Conservation (phyloP, 2,797 vertebrate genomes). For the Chiloscyllium punctatum region DNA sequence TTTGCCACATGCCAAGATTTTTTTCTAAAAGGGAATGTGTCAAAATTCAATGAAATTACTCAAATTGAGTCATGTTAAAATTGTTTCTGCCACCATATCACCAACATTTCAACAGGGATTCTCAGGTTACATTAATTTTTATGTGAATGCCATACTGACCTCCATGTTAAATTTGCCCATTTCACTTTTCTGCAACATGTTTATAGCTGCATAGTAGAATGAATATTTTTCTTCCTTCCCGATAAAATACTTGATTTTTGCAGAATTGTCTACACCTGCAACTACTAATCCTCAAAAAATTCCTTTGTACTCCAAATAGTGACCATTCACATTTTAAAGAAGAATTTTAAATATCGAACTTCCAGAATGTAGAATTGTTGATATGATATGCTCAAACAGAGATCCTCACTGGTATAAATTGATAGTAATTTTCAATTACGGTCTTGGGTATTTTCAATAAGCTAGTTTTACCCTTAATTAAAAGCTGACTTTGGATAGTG, state of each 20-base stretch:
- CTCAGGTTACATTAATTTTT: not conserved
- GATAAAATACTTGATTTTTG: not conserved
- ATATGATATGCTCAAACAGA: not conserved
- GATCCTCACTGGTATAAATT: not conserved
- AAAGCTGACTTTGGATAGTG: not conserved
- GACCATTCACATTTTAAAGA: not conserved
- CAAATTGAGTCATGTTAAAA: not conserved
- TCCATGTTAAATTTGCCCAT: not conserved
- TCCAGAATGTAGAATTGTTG: not conserved
- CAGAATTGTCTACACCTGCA: not conserved
- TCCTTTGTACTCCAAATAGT: not conserved
- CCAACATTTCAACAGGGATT: not conserved
- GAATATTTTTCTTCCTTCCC: not conserved
- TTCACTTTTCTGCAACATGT: not conserved
- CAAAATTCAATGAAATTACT: not conserved
- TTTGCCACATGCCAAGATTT: not conserved
- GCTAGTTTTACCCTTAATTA: not conserved
- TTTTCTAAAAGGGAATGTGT: not conserved
- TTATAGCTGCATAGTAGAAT: not conserved
- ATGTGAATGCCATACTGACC: not conserved
- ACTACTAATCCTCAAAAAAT: not conserved
- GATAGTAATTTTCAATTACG: not conserved
- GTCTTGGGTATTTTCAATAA: not conserved
- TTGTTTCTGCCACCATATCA: not conserved
- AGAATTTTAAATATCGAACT: not conserved